phyloP scores from a whole-genome alignment of 2,888 invertebrate species.

The Eristalinus sepulchralis region DNA sequence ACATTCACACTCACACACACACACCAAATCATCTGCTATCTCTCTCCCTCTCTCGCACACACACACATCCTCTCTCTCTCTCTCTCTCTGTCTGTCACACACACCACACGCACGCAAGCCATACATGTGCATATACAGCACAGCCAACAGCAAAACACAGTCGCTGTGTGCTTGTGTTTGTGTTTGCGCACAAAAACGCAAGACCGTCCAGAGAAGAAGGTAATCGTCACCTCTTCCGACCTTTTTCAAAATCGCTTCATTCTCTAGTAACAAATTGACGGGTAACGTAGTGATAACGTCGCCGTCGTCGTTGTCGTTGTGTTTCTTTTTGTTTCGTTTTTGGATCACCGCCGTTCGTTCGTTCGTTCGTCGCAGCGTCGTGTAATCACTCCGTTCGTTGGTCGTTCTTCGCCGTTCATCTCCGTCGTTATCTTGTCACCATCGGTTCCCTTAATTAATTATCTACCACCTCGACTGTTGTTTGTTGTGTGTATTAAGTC shows the following conservation, averaged over 20 bases:
- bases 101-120: neutral
- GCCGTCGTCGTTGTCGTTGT: constrained; percentile 16
- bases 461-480: neutral
- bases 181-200: neutral
- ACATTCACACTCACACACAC: too few relatives aligned
- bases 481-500: neutral
- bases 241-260: constrained; percentile 65
- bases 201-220: constrained; percentile 46
- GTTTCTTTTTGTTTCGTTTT: constrained; percentile 8
- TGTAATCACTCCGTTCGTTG: constrained; percentile 21
- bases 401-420: neutral
- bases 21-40: neutral
- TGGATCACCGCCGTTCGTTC: constrained; percentile 42
- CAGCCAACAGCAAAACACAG: too few relatives aligned
- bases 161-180: neutral
- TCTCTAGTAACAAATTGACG: constrained; percentile 69
- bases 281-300: constrained; percentile 56
- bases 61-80: neutral
- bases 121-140: neutral
- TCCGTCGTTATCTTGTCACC: constrained; percentile 49
- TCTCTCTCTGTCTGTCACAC: neutral
- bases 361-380: constrained; percentile 29
- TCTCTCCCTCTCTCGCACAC: neutral
- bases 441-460: neutral
- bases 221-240: constrained; percentile 67